A percentile compares a stretch with the other conserved stretches of the same genome.
These are phyloP conservation scores for Ptychobarbus kaznakovi DNA, from an alignment of 2,797 vertebrate genomes.

Conservation along the genomic window DNA sequence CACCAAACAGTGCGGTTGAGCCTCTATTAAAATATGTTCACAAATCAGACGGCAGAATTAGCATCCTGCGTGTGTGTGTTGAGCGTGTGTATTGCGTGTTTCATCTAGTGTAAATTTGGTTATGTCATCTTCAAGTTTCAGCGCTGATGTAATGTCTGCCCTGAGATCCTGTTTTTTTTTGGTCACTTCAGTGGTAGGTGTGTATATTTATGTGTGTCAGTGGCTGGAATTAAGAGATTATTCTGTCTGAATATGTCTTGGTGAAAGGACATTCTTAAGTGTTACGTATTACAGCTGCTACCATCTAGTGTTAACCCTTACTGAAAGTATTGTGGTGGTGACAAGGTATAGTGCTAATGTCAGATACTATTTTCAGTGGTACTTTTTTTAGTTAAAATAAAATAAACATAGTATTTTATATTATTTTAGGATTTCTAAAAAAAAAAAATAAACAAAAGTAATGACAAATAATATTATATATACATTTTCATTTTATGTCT, in stretches of 20 bases:
- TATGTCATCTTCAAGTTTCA: conserved; percentile 45
- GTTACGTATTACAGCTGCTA: conserved; percentile 26
- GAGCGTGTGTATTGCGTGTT: conserved; percentile 38
- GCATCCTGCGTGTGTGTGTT: conserved; percentile 19
- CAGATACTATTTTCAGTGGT: background rate
- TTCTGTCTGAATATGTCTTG: conserved; percentile 50
- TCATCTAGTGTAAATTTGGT: conserved; percentile 25
- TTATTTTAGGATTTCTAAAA: background rate
- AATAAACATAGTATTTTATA: background rate
- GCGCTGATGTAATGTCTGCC: conserved; percentile 54
- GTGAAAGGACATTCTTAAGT: conserved; percentile 24
- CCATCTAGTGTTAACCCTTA: background rate
- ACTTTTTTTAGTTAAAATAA: background rate
- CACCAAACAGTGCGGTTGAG: conserved; percentile 20
- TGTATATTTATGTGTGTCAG: conserved; percentile 39
- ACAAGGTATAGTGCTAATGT: background rate
- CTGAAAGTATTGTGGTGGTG: background rate
- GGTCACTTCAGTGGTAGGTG: conserved; percentile 35
- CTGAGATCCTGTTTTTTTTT: conserved; percentile 34
- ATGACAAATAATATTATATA: background rate
- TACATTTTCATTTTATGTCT: background rate
- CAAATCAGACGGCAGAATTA: conserved; percentile 8
- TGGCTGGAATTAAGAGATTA: conserved; percentile 29
- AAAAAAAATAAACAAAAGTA: background rate
- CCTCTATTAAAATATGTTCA: conserved; percentile 21